A percentile compares a stretch with the other conserved stretches of the same genome.
These are phyloP conservation scores for sheep (Ovis aries) DNA, from an alignment of 2,113 vertebrate species.

Conservation along the genomic window DNA sequence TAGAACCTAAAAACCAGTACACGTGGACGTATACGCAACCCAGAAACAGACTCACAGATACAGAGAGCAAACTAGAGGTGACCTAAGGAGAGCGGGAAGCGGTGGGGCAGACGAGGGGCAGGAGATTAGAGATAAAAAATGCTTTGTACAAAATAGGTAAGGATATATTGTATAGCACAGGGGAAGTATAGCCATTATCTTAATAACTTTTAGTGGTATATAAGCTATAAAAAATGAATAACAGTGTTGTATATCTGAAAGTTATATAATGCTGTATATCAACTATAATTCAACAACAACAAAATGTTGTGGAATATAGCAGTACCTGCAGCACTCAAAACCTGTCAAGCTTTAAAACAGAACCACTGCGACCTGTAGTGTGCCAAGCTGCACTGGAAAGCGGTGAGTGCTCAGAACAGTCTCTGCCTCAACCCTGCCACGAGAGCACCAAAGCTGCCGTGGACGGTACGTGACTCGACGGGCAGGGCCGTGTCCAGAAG, in stretches of 20 bases:
- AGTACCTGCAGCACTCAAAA: background rate
- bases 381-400: background rate
- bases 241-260: background rate
- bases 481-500: background rate
- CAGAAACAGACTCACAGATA: background rate
- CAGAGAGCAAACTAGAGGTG: background rate
- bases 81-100: background rate
- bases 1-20: background rate
- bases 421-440: fast-evolving
- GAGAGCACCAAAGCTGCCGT: fast-evolving
- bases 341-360: background rate
- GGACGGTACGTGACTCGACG: background rate
- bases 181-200: background rate
- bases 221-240: background rate
- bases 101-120: background rate
- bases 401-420: fast-evolving
- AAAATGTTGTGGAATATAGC: background rate
- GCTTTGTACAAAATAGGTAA: background rate
- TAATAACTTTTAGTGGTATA: background rate
- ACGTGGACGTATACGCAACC: too few species aligned
- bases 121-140: background rate
- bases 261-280: background rate
- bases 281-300: background rate
- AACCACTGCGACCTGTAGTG: too few species aligned
- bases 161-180: background rate